Evolutionary conservation across 2,888 invertebrate genomes (phyloP).

Genomic region (Lysandra coridon): DNA sequence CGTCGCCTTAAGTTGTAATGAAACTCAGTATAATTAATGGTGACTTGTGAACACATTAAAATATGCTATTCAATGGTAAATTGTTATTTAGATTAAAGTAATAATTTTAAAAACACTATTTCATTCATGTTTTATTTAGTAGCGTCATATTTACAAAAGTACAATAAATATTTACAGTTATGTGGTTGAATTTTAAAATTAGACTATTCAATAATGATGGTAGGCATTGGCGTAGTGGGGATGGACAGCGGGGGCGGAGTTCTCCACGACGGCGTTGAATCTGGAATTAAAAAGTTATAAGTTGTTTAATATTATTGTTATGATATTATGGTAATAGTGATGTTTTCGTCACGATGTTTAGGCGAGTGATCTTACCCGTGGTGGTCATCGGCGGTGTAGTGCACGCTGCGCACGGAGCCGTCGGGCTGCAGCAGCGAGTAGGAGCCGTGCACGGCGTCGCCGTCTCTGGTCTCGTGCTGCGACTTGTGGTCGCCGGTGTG

Average conservation of each 20-base stretch:
- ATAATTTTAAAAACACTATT: not conserved
- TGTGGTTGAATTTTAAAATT: not conserved
- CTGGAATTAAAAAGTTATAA: slow-evolving; percentile 45
- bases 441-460: slow-evolving; percentile 74
- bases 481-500: slow-evolving; percentile 75
- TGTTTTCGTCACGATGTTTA: too few relatives aligned
- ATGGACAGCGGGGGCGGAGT: slow-evolving; percentile 62
- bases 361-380: slow-evolving; percentile 51
- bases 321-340: too few relatives aligned
- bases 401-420: slow-evolving; percentile 66
- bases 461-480: slow-evolving; percentile 64
- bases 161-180: slow-evolving; percentile 3
- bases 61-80: too few relatives aligned
- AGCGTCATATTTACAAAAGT: slow-evolving; percentile 22
- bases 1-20: too few relatives aligned
- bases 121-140: slow-evolving; percentile 21
- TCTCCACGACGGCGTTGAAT: slow-evolving; percentile 74
- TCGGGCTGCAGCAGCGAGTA: slow-evolving; percentile 75
- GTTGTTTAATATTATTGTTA: too few relatives aligned
- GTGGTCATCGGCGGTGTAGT: slow-evolving; percentile 61
- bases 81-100: too few relatives aligned
- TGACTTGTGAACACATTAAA: too few relatives aligned
- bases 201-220: slow-evolving; percentile 42
- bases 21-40: too few relatives aligned
- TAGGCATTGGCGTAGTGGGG: slow-evolving; percentile 57